Evolutionary conservation across 1,140 invertebrate genomes (phyloP), one percentile per base, ranked within the genome.

Genomic region (Solenopsis invicta): DNA sequence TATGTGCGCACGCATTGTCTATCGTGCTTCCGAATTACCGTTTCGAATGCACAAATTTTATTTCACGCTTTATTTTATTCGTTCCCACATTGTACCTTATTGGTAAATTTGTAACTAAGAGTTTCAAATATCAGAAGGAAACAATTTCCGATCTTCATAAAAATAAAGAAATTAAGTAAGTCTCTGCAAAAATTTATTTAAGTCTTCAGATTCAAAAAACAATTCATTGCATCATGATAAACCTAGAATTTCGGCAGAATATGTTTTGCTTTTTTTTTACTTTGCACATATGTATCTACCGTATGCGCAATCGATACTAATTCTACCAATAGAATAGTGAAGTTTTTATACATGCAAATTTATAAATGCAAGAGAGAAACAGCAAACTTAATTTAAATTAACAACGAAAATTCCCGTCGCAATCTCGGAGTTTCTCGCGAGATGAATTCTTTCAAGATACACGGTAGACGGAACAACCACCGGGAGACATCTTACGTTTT

Each of bases 11-110:
- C 45, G 67, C 77, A 45, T 84, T 37, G 82, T 54, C 74, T 92
- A 87, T 59, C 86, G 69, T 85, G 41, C 66, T 82, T 90, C 69
- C 16, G 56, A 87, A 77, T 91, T 87, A 81, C 59, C 34, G 48
- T 62, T 13, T 18, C 16, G 24, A 50, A 84, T 72, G 69, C 13
- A 13, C 62, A 12, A 24, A n/a, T 9, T 21, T 54, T 61, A 52
- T 50, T 85, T 41, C 29, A 64, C 67, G 34, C 85, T 71, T 78
- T 54, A 77, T n/a, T 74, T 81, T 75, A 10, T 66, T n/a, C 56
- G 21, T 67, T 62, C 50, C 5, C 66, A 5, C 54, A 54, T 37
- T 13, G 6, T 21, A 6, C 10, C 18, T 67, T 29, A 52, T 74
- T 78, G 34, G 21, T 61, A 41, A 45, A 61, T 72, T 72, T 29